These are phyloP conservation scores for Chymomyza procnemis DNA, from an alignment of 2,888 invertebrate genomes.

Conservation along the genomic window DNA sequence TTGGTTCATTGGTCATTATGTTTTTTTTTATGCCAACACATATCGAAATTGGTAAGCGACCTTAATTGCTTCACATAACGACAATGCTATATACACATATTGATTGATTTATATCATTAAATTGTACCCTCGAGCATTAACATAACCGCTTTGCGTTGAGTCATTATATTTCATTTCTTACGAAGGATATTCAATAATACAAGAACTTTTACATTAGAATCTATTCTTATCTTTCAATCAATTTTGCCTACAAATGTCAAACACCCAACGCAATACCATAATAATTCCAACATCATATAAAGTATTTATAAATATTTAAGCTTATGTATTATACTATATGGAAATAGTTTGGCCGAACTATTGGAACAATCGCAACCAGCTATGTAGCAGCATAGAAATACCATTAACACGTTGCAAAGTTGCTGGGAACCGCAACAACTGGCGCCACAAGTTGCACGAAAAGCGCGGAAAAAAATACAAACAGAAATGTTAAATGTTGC, in stretches of 20 bases:
- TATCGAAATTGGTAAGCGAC: neutral
- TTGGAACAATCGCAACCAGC: neutral
- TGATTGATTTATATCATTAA: neutral
- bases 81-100: neutral
- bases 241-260: neutral
- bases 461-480: conserved; percentile 23
- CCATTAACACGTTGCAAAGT: conserved; percentile 53
- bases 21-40: too few species aligned
- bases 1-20: too few species aligned
- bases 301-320: neutral
- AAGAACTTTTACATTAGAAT: neutral
- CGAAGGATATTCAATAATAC: neutral
- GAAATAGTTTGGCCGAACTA: neutral
- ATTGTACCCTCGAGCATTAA: neutral
- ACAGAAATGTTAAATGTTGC: neutral
- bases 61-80: neutral
- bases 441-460: conserved; percentile 33
- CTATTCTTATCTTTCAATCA: neutral
- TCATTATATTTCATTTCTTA: neutral
- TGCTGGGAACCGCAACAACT: conserved; percentile 40
- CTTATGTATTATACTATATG: neutral
- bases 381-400: conserved; percentile 50
- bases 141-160: neutral
- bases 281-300: neutral
- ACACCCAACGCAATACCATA: neutral